A percentile compares a stretch with the other conserved stretches of the same genome.
Evolutionary conservation across 2,888 invertebrate genomes (phyloP).

Genomic region (Lingula anatina): DNA sequence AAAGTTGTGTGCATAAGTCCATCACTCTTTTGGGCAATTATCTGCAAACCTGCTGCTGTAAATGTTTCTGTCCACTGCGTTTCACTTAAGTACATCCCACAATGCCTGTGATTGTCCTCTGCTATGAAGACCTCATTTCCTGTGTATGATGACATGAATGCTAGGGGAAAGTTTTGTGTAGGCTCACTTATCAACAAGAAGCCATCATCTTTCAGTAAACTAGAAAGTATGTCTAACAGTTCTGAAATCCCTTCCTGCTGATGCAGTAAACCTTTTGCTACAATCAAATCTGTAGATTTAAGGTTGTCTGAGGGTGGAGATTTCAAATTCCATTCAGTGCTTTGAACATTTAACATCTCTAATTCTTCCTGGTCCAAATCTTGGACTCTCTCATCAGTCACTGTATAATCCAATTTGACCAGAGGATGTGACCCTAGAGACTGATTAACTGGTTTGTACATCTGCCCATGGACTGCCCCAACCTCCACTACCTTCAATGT

Average conservation of each 20-base stretch:
- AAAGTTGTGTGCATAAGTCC: slow-evolving; percentile 57
- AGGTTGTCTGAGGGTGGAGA: slow-evolving; percentile 50
- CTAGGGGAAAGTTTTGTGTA: slow-evolving; percentile 41
- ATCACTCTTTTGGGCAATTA: slow-evolving; percentile 63
- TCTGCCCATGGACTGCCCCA: slow-evolving; percentile 20
- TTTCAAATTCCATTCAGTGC: slow-evolving; percentile 62
- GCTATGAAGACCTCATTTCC: slow-evolving; percentile 11
- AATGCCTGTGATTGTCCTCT: slow-evolving; percentile 5
- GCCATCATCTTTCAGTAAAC: slow-evolving; percentile 61
- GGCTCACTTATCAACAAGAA: slow-evolving; percentile 52
- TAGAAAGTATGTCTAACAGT: slow-evolving; percentile 32
- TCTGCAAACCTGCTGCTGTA: slow-evolving; percentile 53
- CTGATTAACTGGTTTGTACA: slow-evolving; percentile 22
- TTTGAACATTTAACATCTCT: slow-evolving; percentile 62
- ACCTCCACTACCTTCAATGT: slow-evolving; percentile 73
- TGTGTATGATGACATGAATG: slow-evolving; percentile 14
- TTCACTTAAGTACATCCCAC: slow-evolving; percentile 23
- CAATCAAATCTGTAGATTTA: slow-evolving; percentile 33
- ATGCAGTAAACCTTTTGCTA: slow-evolving; percentile 34
- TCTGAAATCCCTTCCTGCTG: slow-evolving; percentile 19
- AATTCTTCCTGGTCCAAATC: slow-evolving; percentile 40
- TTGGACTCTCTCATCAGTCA: slow-evolving; percentile 56
- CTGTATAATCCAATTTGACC: slow-evolving; percentile 59
- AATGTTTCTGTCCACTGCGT: slow-evolving; percentile 28
- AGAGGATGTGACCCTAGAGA: slow-evolving; percentile 66